Percentiles rank a stretch among this genome's conserved stretches.
Evolutionary conservation across 2,113 vertebrate genomes (phyloP).

Genomic region (Elephas maximus): DNA sequence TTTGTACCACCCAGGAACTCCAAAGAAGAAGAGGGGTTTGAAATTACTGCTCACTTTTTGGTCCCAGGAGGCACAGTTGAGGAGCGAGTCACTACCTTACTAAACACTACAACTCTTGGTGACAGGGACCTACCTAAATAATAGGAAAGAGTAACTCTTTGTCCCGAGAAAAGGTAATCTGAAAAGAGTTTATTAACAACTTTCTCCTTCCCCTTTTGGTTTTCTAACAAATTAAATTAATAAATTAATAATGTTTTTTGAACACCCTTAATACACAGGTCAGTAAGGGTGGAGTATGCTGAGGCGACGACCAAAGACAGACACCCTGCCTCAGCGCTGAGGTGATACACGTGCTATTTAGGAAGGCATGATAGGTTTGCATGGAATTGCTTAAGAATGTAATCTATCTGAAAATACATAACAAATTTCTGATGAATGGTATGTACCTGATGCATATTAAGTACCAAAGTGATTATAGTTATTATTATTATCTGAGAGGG

Average conservation of each 20-base stretch:
- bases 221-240: not conserved
- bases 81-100: too few relatives aligned
- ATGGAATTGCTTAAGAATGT: not conserved
- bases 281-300: too few relatives aligned
- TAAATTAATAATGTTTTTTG: not conserved
- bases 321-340: not conserved
- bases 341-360: not conserved
- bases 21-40: not conserved
- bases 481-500: not conserved
- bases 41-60: accelerated
- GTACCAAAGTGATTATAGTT: not conserved
- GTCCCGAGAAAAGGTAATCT: not conserved
- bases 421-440: not conserved
- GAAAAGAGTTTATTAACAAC: not conserved
- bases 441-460: not conserved
- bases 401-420: not conserved
- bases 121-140: not conserved
- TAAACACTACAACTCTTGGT: not conserved
- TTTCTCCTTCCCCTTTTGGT: not conserved
- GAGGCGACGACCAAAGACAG: not conserved
- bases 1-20: not conserved
- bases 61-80: not conserved
- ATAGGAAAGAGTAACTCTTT: not conserved
- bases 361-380: not conserved
- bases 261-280: too few relatives aligned